Conservation (phyloP, 2,113 vertebrate genomes). For the Camelus dromedarius region DNA sequence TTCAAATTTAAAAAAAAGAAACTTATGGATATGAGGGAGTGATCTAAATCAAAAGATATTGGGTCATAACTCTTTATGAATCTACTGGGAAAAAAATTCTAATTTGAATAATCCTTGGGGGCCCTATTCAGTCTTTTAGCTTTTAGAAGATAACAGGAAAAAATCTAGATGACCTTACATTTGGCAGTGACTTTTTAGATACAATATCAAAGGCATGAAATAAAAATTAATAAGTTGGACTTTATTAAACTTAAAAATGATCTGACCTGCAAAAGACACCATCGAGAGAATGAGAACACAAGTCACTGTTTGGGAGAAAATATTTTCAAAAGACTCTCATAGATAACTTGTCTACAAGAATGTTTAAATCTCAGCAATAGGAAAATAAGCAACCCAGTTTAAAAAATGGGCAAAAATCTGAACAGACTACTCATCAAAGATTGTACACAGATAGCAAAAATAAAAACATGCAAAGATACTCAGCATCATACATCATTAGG, state of each 20-base stretch:
- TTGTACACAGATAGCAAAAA: not conserved
- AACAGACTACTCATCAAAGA: not conserved
- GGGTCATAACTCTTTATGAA: not conserved
- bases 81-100: not conserved
- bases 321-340: not conserved
- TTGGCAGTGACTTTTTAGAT: not conserved
- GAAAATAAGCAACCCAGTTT: not conserved
- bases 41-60: not conserved
- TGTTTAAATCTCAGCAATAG: not conserved
- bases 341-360: not conserved
- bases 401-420: conserved; percentile 8
- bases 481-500: not conserved
- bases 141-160: not conserved
- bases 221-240: not conserved
- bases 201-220: not conserved
- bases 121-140: not conserved
- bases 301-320: not conserved
- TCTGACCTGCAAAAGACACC: not conserved
- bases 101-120: not conserved
- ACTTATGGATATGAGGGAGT: not conserved
- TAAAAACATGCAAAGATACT: not conserved
- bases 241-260: conserved; percentile 19
- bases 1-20: too few relatives aligned
- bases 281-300: not conserved
- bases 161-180: not conserved